Conservation (phyloP, 2,888 invertebrate genomes). For the Slavum lentiscoides region DNA sequence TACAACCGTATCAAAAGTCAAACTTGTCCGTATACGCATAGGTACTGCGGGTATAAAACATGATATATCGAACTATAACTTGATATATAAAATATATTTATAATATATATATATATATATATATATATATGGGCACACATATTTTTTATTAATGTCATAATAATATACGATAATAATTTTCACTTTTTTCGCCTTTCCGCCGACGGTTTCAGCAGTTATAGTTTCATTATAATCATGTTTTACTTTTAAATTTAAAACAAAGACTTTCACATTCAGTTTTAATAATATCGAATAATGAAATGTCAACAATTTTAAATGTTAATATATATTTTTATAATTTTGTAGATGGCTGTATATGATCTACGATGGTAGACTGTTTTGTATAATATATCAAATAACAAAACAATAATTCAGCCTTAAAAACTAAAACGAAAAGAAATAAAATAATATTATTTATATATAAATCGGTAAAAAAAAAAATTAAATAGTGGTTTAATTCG, state of each 20-base stretch:
- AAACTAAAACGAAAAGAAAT: not conserved
- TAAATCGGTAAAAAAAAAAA: not conserved
- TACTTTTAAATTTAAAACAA: slow-evolving; percentile 46
- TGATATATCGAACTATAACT: not conserved
- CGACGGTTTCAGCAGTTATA: slow-evolving; percentile 12
- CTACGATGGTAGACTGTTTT: not conserved
- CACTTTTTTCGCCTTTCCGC: slow-evolving; percentile 31
- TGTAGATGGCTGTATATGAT: no score
- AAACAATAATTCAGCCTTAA: not conserved
- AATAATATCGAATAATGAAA: slow-evolving; percentile 33
- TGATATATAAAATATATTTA: not conserved
- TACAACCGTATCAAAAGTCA: not conserved
- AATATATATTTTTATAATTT: not conserved
- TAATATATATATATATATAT: not conserved
- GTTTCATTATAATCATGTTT: slow-evolving; percentile 30
- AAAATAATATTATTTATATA: not conserved
- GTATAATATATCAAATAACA: not conserved
- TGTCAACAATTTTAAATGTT: slow-evolving; percentile 9
- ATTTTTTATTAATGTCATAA: slow-evolving; percentile 24
- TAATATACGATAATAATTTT: slow-evolving; percentile 39
- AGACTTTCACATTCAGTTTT: slow-evolving; percentile 40
- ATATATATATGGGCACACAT: not conserved
- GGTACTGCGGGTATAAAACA: not conserved
- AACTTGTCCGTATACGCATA: not conserved
- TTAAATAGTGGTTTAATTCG: not conserved